Evolutionary conservation across 2,797 vertebrate species (phyloP), one percentile per base, ranked within the genome.

Genomic region (Poecilia velifera): DNA sequence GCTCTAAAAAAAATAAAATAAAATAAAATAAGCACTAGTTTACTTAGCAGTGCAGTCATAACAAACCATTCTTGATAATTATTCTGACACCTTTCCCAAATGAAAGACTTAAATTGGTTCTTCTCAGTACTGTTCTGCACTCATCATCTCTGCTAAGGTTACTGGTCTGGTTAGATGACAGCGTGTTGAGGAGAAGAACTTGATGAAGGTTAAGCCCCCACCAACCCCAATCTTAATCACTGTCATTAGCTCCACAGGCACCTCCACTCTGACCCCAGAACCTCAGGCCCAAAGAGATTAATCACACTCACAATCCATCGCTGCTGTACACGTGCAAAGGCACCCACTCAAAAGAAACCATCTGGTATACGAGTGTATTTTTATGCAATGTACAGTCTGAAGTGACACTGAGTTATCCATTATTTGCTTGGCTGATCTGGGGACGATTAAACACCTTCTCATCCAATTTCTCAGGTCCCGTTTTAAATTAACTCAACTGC

Each of bases 171-270:
- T 74, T 81, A 81, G 86, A 78, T 74, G 79, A 41, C 73, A 76
- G 79, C 34, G 8, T 77, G 86, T 82, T 79, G 79, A 83, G 57
- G 75, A 66, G 46, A 7, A 82, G 81, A 84, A 88, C 73, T 80
- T 71, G 80, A 87, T 84, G 84, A 91, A 91, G 88, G 87, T 92
- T 91, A 89, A 89, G 76, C 82, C 80, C 68, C 86, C 59, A 87
- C 59, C 78, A 76, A 84, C 76, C 77, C 79, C 70, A 76, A 82
- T 84, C 86, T 90, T 91, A 91, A 92, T 92, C 87, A 91, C 75
- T 88, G 88, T 90, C 90, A 84, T 93, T 90, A 92, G 76, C 91
- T 88, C 82, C 82, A 76, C 88, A 82, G 85, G 87, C 76, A 78
- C 73, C 82, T 86, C 82, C 78, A 89, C 73, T 79, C 76, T 88